phyloP scores from a whole-genome alignment of 2,888 invertebrate genomes.

The Fragum sueziense region DNA sequence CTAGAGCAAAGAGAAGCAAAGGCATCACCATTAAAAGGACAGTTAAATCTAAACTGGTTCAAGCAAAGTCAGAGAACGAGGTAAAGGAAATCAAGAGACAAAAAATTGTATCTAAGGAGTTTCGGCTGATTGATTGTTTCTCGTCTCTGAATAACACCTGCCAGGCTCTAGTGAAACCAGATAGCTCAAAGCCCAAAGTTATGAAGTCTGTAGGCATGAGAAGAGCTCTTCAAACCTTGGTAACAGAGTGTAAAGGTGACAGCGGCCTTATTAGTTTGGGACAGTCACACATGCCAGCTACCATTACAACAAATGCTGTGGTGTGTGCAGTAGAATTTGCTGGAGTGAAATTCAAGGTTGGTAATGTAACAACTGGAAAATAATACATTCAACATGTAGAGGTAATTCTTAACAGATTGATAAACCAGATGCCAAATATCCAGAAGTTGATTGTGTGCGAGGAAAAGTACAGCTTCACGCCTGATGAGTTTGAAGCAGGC shows the following conservation, averaged over 20 bases:
- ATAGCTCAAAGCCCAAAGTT: constrained; percentile 15
- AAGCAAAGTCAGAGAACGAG: neutral
- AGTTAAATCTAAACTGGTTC: constrained; percentile 20
- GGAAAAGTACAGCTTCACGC: no score
- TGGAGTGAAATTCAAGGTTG: no score
- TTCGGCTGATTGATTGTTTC: neutral
- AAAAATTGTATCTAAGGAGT: constrained; percentile 2
- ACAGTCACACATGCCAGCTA: neutral
- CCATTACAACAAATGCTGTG: neutral
- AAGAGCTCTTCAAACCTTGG: no score
- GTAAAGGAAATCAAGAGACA: neutral
- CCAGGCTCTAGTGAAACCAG: neutral
- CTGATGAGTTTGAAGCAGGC: no score
- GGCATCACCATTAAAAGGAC: constrained; percentile 40
- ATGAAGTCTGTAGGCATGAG: neutral
- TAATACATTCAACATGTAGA: no score
- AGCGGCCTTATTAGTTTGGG: neutral
- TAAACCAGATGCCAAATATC: no score
- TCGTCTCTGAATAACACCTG: neutral
- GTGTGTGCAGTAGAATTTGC: no score
- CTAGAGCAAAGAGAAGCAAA: constrained; percentile 40
- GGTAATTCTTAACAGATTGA: no score
- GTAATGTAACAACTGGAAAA: no score
- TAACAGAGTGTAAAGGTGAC: no score
- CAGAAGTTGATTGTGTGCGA: no score